Evolutionary conservation across 2,888 invertebrate genomes (phyloP), one percentile per base, ranked within the genome.

Genomic region (Tryphoninae sp.): DNA sequence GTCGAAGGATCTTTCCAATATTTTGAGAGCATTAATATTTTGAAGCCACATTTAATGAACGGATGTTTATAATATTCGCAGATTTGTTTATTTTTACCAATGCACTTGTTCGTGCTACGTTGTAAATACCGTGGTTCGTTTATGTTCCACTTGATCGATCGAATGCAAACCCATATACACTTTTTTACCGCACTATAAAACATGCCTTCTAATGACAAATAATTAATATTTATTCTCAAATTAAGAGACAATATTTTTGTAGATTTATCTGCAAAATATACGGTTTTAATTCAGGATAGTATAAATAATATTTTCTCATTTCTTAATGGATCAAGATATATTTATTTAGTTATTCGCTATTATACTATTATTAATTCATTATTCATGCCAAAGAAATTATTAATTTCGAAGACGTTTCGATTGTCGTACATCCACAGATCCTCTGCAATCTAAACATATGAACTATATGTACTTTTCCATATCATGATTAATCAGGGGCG

Each of bases 351-450:
- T 74, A 64, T 79, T 65, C 71, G 62, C 55, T 64, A 71, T 65
- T 65, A 33, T 76, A 76, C 69, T 76, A 75, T 82, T 78, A 78
- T 72, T 78, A 75, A 81, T 83, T 78, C 78, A 78, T 79, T 72
- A 42, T 69, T 83, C 81, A 77, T 62, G 62, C 76, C 76, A 77
- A 77, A 77, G 76, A 77, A 69, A 77, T 53, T 51, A 51, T 77
- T 69, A 19, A 67, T 67, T 61, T 45, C 67, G 51, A 49, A 58
- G 33, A 62, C 62, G 40, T 67, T 72, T 67, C 49, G 59, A 72
- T 72, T 61, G 22, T 55, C 67, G 67, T n/a, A 58, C 40, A 71
- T 71, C 22, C 9, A 13, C 58, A 40, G 33, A 33, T 53, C 26
- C 58, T 75, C 40, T 69, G 62, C 69, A 77, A 69, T 33, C 51